Percentiles rank a stretch among this genome's conserved stretches.
These are phyloP conservation scores for Gymnosoma rotundatum DNA, from an alignment of 2,888 invertebrate species.

Conservation along the genomic window DNA sequence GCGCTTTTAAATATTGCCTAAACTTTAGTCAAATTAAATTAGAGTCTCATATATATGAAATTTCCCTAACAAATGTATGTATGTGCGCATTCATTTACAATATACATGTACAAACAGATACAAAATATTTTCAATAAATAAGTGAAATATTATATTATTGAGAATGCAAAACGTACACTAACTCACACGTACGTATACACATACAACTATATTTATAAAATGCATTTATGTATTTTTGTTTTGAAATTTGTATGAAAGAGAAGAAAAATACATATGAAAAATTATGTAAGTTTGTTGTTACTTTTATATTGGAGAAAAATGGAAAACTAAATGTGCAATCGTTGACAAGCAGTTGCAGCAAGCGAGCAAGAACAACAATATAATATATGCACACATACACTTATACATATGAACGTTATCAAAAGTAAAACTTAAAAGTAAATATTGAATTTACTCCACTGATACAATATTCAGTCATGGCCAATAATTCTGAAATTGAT, in stretches of 20 bases:
- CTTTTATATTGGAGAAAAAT: constrained; percentile 61
- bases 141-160: constrained; percentile 70
- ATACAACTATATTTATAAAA: constrained; percentile 34
- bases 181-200: constrained; percentile 1
- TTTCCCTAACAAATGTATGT: constrained; percentile 26
- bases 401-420: constrained; percentile 38
- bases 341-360: constrained; percentile 67
- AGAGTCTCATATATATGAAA: constrained; percentile 34
- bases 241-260: not conserved
- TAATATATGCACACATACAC: not conserved
- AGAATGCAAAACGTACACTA: constrained; percentile 36
- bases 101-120: constrained; percentile 46
- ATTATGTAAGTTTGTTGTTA: constrained; percentile 25
- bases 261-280: not conserved
- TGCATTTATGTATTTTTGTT: constrained; percentile 29
- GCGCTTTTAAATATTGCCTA: no score
- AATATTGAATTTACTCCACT: constrained; percentile 64
- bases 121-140: constrained; percentile 70
- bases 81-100: not conserved
- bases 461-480: constrained; percentile 38
- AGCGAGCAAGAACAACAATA: constrained; percentile 20
- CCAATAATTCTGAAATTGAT: constrained; percentile 45
- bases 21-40: constrained; percentile 12
- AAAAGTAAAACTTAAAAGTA: constrained; percentile 68
- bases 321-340: constrained; percentile 71